Conservation (phyloP, 1,140 invertebrate genomes). For the Macrosteles quadrilineatus region DNA sequence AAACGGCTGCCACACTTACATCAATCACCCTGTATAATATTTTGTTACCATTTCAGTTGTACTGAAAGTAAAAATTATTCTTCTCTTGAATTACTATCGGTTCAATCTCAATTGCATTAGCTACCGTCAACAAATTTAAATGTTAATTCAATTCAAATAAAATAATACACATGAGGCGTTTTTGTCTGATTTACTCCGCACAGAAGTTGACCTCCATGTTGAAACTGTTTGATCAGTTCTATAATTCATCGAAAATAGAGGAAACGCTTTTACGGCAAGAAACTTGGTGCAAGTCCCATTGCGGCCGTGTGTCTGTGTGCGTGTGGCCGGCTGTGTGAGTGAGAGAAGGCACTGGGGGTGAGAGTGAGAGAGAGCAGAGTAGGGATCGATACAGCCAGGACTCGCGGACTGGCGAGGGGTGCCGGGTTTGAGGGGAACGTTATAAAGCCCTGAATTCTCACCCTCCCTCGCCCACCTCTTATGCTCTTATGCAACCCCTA, state of each 20-base stretch:
- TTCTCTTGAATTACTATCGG: too few relatives aligned
- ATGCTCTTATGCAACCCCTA: slow-evolving; percentile 32
- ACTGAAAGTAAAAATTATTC: too few relatives aligned
- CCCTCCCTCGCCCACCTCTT: slow-evolving; percentile 19
- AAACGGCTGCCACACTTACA: too few relatives aligned
- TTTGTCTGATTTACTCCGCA: too few relatives aligned
- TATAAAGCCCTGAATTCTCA: slow-evolving; percentile 31
- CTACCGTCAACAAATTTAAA: too few relatives aligned
- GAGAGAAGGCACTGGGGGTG: not conserved
- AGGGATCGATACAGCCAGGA: slow-evolving; percentile 25
- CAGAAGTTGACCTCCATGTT: too few relatives aligned
- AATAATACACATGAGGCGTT: too few relatives aligned
- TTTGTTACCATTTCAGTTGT: too few relatives aligned
- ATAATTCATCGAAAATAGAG: slow-evolving; percentile 20
- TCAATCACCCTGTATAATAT: too few relatives aligned
- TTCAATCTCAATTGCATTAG: too few relatives aligned
- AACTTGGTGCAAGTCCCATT: not conserved
- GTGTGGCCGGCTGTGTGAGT: not conserved
- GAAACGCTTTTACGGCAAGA: slow-evolving; percentile 1
- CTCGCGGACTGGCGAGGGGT: not conserved
- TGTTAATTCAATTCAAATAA: too few relatives aligned
- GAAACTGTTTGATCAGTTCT: not conserved
- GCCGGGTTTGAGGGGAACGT: not conserved
- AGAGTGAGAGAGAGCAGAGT: slow-evolving; percentile 1
- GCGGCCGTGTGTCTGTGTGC: not conserved